Evolutionary conservation across 2,113 vertebrate genomes (phyloP).

Genomic region (Myrmophylax atrothorax): DNA sequence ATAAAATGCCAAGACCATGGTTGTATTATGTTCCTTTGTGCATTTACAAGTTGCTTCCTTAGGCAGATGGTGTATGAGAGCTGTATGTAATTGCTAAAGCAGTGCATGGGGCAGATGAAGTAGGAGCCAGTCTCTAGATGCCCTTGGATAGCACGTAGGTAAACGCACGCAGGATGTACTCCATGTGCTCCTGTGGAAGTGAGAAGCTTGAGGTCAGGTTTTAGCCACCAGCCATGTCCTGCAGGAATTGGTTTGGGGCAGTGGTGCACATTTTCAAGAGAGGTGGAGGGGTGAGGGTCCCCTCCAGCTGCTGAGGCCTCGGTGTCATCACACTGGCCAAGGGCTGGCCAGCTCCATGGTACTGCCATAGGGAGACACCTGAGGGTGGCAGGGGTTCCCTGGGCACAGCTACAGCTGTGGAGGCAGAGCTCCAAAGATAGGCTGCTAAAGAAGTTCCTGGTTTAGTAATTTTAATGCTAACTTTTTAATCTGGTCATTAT

Average conservation of each 20-base stretch:
- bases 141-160: rapidly evolving
- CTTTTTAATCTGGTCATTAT: constrained; percentile 70
- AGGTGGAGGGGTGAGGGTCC: background rate
- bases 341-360: background rate
- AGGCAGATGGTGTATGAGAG: background rate
- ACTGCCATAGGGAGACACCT: rapidly evolving
- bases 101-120: background rate
- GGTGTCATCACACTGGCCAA: rapidly evolving
- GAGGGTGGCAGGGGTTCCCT: background rate
- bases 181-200: background rate
- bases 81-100: background rate
- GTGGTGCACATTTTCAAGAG: background rate
- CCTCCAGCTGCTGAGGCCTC: background rate
- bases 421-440: background rate
- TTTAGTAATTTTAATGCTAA: constrained; percentile 13
- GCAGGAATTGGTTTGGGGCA: background rate
- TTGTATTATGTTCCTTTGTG: background rate
- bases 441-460: constrained; percentile 24
- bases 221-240: background rate
- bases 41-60: constrained; percentile 29
- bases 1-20: background rate
- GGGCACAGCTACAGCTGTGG: background rate
- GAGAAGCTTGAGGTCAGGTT: background rate
- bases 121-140: background rate
- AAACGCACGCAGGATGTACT: rapidly evolving